Percentiles rank a stretch among this genome's conserved stretches.
Conservation (phyloP, 2,113 vertebrate species). For the Chamaetylas fuelleborni region DNA sequence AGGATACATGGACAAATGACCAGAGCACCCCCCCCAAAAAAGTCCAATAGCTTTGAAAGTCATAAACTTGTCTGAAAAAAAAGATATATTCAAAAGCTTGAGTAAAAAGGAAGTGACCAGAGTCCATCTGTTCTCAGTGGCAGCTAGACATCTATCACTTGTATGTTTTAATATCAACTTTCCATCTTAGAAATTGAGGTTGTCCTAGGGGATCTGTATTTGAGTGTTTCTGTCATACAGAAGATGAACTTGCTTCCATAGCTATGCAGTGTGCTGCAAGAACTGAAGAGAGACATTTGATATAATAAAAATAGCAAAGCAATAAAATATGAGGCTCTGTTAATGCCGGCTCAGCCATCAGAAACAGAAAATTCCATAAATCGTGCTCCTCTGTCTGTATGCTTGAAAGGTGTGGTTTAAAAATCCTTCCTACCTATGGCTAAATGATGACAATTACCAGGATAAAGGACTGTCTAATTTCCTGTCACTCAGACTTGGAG, state of each 20-base stretch:
- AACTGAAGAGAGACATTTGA: not conserved
- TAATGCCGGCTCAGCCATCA: not conserved
- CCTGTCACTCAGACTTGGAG: not conserved
- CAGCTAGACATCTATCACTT: not conserved
- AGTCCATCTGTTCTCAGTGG: not conserved
- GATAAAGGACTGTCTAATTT: not conserved
- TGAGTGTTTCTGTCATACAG: not conserved
- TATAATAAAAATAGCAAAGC: not conserved
- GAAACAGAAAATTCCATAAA: not conserved
- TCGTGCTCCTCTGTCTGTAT: fast-evolving
- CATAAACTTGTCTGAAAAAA: not conserved
- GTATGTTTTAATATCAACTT: not conserved
- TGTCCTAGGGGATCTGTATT: not conserved
- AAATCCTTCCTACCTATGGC: not conserved
- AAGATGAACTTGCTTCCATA: not conserved
- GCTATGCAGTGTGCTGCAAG: not conserved
- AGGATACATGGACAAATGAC: not conserved
- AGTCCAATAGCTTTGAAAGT: not conserved
- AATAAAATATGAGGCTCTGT: not conserved
- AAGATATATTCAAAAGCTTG: not conserved
- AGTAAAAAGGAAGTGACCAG: not conserved
- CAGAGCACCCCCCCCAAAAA: not conserved
- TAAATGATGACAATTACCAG: not conserved
- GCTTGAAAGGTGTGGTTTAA: not conserved
- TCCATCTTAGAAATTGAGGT: not conserved